Percentiles rank a stretch among this genome's conserved stretches.
These are phyloP conservation scores for Meteorus cinctellus DNA, from an alignment of 2,888 invertebrate species.

Conservation along the genomic window DNA sequence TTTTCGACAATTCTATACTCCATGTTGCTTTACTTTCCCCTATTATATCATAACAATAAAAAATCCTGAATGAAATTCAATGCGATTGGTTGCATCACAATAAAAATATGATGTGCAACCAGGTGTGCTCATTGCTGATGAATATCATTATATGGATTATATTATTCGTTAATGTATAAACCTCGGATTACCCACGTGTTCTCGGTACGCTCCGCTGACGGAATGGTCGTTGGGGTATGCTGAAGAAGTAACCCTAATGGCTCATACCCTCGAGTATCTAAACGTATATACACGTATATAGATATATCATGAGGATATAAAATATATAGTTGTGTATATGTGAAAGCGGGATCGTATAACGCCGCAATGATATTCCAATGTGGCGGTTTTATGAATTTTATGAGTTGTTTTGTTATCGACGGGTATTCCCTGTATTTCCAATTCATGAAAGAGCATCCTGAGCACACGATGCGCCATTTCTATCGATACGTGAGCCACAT, in stretches of 20 bases:
- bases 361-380: constrained; percentile 61
- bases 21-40: not conserved
- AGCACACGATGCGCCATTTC: constrained; percentile 14
- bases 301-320: not conserved
- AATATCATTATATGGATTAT: constrained; percentile 22
- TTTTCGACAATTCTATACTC: constrained; percentile 6
- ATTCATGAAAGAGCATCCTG: constrained; percentile 68
- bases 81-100: constrained; percentile 34
- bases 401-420: constrained; percentile 66
- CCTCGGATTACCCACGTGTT: constrained; percentile 28
- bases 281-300: not conserved
- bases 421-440: constrained; percentile 64
- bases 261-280: constrained; percentile 22
- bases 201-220: not conserved
- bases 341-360: constrained; percentile 35
- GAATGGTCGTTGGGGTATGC: constrained; percentile 7
- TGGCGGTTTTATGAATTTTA: constrained; percentile 67
- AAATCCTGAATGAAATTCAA: constrained; percentile 36
- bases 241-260: constrained; percentile 44
- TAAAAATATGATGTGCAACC: constrained; percentile 41
- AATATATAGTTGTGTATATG: constrained; percentile 38
- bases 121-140: constrained; percentile 29
- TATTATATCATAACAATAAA: constrained; percentile 10
- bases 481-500: constrained; percentile 22
- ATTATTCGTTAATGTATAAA: constrained; percentile 28